Percentiles rank a stretch among this genome's conserved stretches.
Evolutionary conservation across 1,140 invertebrate species (phyloP).

Genomic region (Sipha flava): DNA sequence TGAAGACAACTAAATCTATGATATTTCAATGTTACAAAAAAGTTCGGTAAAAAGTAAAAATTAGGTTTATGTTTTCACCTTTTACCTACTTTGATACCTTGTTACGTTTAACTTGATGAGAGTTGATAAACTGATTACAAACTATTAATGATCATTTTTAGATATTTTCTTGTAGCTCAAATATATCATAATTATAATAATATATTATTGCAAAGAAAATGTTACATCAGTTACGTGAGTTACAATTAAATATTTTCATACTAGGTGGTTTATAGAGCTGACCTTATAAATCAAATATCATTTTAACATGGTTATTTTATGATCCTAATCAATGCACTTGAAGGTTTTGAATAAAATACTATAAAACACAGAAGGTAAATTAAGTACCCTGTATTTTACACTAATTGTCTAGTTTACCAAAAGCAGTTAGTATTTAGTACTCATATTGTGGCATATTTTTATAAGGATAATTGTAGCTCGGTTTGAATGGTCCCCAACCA

Average conservation of each 20-base stretch:
- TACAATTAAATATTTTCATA: neutral
- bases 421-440: neutral
- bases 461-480: conserved; percentile 24
- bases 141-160: no score
- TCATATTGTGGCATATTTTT: conserved; percentile 23
- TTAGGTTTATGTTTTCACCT: no score
- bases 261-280: neutral
- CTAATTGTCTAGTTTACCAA: neutral
- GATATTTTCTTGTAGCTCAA: no score
- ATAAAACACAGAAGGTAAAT: neutral
- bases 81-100: no score
- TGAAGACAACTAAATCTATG: no score
- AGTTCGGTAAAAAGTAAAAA: no score
- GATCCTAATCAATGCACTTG: neutral
- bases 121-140: no score
- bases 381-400: neutral
- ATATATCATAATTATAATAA: no score
- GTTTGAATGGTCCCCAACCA: conserved; percentile 21
- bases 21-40: no score
- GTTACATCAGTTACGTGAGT: no score
- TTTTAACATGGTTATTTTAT: neutral
- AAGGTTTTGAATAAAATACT: neutral
- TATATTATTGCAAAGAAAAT: no score
- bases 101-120: no score
- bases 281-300: neutral